Conservation (phyloP, 2,113 vertebrate genomes). For the Bos taurus region ARS-UCD2.0 NC_037328.1:155130501-155131000, state of each 20-base stretch:
- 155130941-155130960: neutral
- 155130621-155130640: neutral
- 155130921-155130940: slow-evolving; percentile 39
- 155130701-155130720: neutral
- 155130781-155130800: slow-evolving; percentile 4
- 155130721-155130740: neutral
- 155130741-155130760: neutral
- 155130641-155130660: neutral
- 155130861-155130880: slow-evolving; percentile 23
- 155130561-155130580: neutral
- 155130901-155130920: slow-evolving; percentile 32
- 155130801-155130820: slow-evolving; percentile 10
- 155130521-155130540: neutral
- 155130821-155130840: slow-evolving; percentile 31
- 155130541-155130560: neutral
- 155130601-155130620: neutral
- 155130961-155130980: neutral
- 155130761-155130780: neutral
- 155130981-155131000: slow-evolving; percentile 22
- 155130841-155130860: slow-evolving; percentile 42
- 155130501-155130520: neutral
- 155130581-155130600: neutral
- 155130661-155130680: neutral
- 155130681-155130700: neutral
- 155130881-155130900: slow-evolving; percentile 51